phyloP scores from a whole-genome alignment of 2,888 invertebrate species.

The Troilus luridus region DNA sequence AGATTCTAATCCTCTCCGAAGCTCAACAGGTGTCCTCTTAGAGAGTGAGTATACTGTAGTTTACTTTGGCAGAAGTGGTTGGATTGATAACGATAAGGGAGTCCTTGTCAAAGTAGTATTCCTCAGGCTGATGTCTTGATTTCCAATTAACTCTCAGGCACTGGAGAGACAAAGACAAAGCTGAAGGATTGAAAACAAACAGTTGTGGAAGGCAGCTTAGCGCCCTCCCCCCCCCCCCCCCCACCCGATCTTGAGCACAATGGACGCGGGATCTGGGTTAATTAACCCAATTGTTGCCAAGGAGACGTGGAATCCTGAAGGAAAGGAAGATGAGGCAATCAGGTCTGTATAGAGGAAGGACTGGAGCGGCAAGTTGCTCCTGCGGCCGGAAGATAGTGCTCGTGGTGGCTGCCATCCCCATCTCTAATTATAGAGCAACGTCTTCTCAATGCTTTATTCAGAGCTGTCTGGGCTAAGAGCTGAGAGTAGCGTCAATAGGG shows the following conservation, averaged over 20 bases:
- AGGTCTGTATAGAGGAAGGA: background rate
- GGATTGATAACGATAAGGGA: too few species aligned
- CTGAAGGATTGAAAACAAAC: background rate
- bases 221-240: too few species aligned
- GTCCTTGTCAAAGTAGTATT: background rate
- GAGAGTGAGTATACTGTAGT: too few species aligned
- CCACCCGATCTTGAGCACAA: background rate
- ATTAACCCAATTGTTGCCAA: conserved; percentile 12
- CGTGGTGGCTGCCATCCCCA: too few species aligned
- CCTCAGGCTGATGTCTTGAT: background rate
- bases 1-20: too few species aligned
- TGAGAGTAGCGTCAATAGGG: too few species aligned
- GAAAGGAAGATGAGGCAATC: background rate
- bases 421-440: too few species aligned
- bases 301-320: background rate
- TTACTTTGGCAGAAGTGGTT: too few species aligned
- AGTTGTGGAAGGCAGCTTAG: background rate
- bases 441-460: too few species aligned
- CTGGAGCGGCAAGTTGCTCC: background rate
- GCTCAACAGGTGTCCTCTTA: too few species aligned
- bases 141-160: background rate
- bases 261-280: background rate
- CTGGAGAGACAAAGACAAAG: background rate
- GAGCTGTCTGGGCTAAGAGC: too few species aligned
- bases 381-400: background rate